These are phyloP conservation scores for Tautogolabrus adspersus DNA, from an alignment of 2,113 vertebrate species.

Conservation along the genomic window DNA sequence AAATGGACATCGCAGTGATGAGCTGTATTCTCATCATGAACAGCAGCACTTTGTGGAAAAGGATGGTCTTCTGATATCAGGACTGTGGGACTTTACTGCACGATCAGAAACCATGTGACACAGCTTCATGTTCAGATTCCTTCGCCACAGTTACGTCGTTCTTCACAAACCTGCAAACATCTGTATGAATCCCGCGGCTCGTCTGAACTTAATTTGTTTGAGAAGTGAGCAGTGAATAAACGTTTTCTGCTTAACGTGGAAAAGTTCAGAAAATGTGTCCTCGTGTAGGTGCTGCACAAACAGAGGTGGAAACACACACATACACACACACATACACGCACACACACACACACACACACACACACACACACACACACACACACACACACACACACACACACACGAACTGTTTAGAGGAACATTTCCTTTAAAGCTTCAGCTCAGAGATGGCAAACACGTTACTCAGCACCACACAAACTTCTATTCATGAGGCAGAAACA, in stretches of 20 bases:
- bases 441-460: conserved; percentile 31
- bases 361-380: neutral
- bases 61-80: too few relatives aligned
- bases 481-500: conserved; percentile 41
- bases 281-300: conserved; percentile 6
- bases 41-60: too few relatives aligned
- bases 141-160: neutral
- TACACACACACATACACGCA: neutral
- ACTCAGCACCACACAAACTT: conserved; percentile 15
- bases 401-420: conserved; percentile 10
- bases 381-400: conserved; percentile 17
- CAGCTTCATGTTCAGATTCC: neutral
- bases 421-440: conserved; percentile 32
- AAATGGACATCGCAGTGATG: too few relatives aligned
- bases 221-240: neutral
- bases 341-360: conserved; percentile 20
- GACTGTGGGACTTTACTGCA: too few relatives aligned
- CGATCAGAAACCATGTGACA: too few relatives aligned
- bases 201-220: too few relatives aligned
- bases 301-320: neutral
- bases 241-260: neutral
- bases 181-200: neutral
- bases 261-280: conserved; percentile 3
- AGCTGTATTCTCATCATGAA: too few relatives aligned
- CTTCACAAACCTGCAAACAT: neutral